Conservation (phyloP, 2,797 vertebrate genomes). For the Acipenser transmontanus region DNA sequence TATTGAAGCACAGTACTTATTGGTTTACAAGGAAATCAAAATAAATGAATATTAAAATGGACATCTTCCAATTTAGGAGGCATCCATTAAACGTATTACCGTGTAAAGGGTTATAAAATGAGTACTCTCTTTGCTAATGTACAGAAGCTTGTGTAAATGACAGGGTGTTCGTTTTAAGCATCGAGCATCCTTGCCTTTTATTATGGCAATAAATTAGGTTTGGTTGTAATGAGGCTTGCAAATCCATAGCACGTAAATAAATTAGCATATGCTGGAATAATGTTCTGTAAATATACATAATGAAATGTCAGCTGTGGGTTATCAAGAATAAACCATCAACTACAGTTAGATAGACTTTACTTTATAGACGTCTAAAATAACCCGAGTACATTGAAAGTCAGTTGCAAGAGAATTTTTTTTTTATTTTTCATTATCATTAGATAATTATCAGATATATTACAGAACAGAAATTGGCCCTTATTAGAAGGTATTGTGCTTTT, state of each 20-base stretch:
- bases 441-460: too few relatives aligned
- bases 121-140: conserved; percentile 1
- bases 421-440: too few relatives aligned
- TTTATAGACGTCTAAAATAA: too few relatives aligned
- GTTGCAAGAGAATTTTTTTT: too few relatives aligned
- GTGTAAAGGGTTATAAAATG: conserved; percentile 22
- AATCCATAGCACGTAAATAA: conserved; percentile 9
- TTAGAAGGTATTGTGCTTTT: too few relatives aligned
- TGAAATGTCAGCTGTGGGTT: background rate
- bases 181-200: conserved; percentile 4
- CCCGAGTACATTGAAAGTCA: too few relatives aligned
- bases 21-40: conserved; percentile 50
- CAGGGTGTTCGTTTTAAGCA: conserved; percentile 4
- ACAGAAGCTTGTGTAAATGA: conserved; percentile 2
- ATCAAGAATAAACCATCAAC: background rate
- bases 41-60: conserved; percentile 30
- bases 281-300: conserved; percentile 3
- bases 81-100: conserved; percentile 24
- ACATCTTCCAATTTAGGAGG: conserved; percentile 41
- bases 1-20: conserved; percentile 42
- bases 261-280: background rate
- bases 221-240: conserved; percentile 8
- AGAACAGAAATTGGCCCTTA: too few relatives aligned
- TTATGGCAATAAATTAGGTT: conserved; percentile 6
- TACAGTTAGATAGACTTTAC: background rate